These are phyloP conservation scores for Drosophila tsacasi DNA, from an alignment of 1,140 invertebrate species.

Conservation along the genomic window DNA sequence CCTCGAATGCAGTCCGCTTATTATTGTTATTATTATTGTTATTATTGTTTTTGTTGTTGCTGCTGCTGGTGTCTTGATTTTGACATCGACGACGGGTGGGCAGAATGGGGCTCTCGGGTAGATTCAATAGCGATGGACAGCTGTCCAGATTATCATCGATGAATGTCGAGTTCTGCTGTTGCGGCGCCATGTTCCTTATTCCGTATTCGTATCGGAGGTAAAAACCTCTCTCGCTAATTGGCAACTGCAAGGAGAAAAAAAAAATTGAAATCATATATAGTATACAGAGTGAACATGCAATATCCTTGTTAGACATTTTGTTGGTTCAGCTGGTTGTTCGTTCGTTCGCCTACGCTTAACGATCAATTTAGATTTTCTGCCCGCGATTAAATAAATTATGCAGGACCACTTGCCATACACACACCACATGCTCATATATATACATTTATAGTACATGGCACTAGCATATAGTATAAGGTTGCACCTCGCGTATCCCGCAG, in stretches of 20 bases:
- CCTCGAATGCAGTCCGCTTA: constrained; percentile 48
- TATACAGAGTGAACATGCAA: constrained; percentile 54
- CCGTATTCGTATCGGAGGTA: background rate
- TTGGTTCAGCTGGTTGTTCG: constrained; percentile 29
- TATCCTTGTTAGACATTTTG: constrained; percentile 58
- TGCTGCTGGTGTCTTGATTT: constrained; percentile 58
- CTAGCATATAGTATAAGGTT: constrained; percentile 13
- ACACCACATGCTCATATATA: background rate
- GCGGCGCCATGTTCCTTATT: constrained; percentile 46
- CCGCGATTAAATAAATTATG: constrained; percentile 84
- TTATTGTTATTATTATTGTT: constrained; percentile 51
- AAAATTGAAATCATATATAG: constrained; percentile 18
- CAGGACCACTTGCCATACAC: constrained; percentile 42
- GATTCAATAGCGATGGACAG: constrained; percentile 76
- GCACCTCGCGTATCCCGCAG: constrained; percentile 17
- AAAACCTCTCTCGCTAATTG: constrained; percentile 61
- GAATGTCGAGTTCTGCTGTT: constrained; percentile 81
- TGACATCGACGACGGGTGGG: constrained; percentile 57
- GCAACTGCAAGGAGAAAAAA: constrained; percentile 61
- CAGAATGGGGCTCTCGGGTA: constrained; percentile 80
- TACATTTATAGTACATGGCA: background rate
- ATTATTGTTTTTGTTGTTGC: background rate
- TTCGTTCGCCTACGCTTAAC: constrained; percentile 57
- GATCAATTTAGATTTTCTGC: constrained; percentile 84
- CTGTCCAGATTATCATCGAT: constrained; percentile 79